Conservation (phyloP, 2,888 invertebrate species). For the Drosophila algonquin region DNA sequence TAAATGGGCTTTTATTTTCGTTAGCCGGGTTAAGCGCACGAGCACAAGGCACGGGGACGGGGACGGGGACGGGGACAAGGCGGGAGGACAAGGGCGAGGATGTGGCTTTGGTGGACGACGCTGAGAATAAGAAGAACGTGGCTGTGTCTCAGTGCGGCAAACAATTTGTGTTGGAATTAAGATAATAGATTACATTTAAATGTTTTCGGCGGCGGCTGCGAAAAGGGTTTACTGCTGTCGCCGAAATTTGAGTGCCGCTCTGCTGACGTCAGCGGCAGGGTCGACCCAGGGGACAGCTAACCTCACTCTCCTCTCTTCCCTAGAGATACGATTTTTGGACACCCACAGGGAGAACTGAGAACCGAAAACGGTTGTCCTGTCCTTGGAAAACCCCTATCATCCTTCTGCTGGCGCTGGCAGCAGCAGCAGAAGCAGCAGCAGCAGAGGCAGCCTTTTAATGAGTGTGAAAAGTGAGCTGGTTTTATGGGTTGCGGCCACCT, state of each 20-base stretch:
- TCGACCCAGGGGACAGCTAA: slow-evolving; percentile 14
- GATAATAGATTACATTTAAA: slow-evolving; percentile 80
- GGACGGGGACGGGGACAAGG: not conserved
- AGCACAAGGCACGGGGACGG: slow-evolving; percentile 7
- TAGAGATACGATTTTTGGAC: slow-evolving; percentile 4
- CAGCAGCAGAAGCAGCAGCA: slow-evolving; percentile 23
- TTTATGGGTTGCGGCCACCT: slow-evolving; percentile 70
- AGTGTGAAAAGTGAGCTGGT: slow-evolving; percentile 76
- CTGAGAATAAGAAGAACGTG: no score
- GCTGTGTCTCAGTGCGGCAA: slow-evolving; percentile 41
- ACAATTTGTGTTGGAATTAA: slow-evolving; percentile 80
- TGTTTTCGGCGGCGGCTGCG: slow-evolving; percentile 47
- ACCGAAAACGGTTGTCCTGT: slow-evolving; percentile 14
- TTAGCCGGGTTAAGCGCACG: slow-evolving; percentile 60
- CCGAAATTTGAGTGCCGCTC: slow-evolving; percentile 53
- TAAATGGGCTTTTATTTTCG: slow-evolving; percentile 72
- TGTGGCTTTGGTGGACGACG: slow-evolving; percentile 5
- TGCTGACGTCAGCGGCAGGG: slow-evolving; percentile 52
- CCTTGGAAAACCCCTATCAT: slow-evolving; percentile 61
- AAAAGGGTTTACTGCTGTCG: slow-evolving; percentile 66
- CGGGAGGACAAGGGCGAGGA: slow-evolving; percentile 20
- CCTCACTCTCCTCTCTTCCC: not conserved
- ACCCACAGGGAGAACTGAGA: slow-evolving; percentile 4
- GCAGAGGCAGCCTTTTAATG: slow-evolving; percentile 66
- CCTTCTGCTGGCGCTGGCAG: slow-evolving; percentile 13